Percentiles rank a stretch among this genome's conserved stretches.
Evolutionary conservation across 2,113 vertebrate species (phyloP).

Genomic region (Urocolius indicus): DNA sequence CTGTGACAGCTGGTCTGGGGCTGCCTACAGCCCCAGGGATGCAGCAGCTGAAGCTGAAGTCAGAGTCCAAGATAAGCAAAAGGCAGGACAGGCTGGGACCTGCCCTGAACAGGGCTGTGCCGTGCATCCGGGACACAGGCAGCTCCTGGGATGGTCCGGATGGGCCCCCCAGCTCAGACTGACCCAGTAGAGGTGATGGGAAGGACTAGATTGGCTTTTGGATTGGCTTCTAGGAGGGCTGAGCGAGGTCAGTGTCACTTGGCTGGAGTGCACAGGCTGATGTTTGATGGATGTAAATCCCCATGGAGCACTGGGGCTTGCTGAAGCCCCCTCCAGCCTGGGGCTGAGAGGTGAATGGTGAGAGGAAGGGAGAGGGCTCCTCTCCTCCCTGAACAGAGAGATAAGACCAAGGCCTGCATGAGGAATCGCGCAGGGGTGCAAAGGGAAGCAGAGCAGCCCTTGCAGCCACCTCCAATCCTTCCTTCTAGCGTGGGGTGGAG

Average conservation of each 20-base stretch:
- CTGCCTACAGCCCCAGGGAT: not conserved
- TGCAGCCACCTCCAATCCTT: not conserved
- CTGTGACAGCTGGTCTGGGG: not conserved
- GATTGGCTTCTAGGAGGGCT: not conserved
- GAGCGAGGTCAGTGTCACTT: not conserved
- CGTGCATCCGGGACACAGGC: rapidly evolving
- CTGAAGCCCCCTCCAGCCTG: not conserved
- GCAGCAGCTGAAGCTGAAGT: not conserved
- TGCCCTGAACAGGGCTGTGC: not conserved
- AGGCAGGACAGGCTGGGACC: not conserved
- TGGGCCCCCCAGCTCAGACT: not conserved
- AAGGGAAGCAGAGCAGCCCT: not conserved
- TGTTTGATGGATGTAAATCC: not conserved
- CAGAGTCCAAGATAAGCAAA: not conserved
- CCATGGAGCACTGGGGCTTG: rapidly evolving
- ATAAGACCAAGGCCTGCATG: not conserved
- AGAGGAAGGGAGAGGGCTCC: not conserved
- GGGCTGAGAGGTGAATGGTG: not conserved
- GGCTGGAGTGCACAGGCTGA: not conserved
- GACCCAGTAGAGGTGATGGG: not conserved
- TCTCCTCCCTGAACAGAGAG: rapidly evolving
- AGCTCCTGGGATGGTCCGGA: not conserved
- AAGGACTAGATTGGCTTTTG: not conserved
- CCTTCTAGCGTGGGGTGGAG: not conserved
- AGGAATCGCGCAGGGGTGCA: not conserved